These are phyloP conservation scores for Toxotes lorentzi DNA, from an alignment of 2,797 vertebrate genomes.

Conservation along the genomic window DNA sequence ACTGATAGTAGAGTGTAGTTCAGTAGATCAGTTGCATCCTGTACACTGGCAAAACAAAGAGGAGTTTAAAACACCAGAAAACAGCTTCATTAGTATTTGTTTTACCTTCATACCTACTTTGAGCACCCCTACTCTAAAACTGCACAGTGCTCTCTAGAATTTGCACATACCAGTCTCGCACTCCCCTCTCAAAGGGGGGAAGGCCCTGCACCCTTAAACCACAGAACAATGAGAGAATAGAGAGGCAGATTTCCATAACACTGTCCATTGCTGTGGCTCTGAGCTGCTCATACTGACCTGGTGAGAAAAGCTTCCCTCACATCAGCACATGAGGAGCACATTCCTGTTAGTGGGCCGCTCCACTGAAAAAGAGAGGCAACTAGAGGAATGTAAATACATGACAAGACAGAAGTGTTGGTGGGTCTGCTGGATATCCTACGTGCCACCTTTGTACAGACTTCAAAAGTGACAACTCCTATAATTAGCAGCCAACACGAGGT, in stretches of 20 bases:
- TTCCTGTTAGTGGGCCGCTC: slow-evolving; percentile 4
- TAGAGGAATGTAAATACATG: slow-evolving; percentile 23
- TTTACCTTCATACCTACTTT: slow-evolving; percentile 32
- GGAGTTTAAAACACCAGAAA: background rate
- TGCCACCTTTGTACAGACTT: slow-evolving; percentile 21
- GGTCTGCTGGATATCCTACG: slow-evolving; percentile 18
- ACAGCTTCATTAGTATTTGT: slow-evolving; percentile 20
- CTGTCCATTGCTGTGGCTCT: slow-evolving; percentile 63
- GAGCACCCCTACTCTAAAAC: slow-evolving; percentile 41
- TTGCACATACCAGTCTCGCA: slow-evolving; percentile 61
- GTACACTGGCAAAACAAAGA: background rate
- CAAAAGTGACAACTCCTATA: slow-evolving; percentile 33
- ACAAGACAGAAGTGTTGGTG: slow-evolving; percentile 7
- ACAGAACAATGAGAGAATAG: slow-evolving; percentile 78
- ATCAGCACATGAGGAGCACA: slow-evolving; percentile 23
- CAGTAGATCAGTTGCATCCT: background rate
- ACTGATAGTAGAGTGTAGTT: background rate
- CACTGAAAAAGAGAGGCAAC: slow-evolving; percentile 36
- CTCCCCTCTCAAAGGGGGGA: slow-evolving; percentile 42
- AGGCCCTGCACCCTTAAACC: slow-evolving; percentile 58
- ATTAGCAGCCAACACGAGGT: slow-evolving; percentile 47
- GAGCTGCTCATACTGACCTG: slow-evolving; percentile 59
- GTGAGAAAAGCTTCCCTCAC: slow-evolving; percentile 58
- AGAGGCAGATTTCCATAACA: slow-evolving; percentile 80
- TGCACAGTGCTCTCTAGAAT: slow-evolving; percentile 54